These are phyloP conservation scores for Heterodera filipjevi DNA, from an alignment of 2,888 invertebrate species.

Conservation along the genomic window DNA sequence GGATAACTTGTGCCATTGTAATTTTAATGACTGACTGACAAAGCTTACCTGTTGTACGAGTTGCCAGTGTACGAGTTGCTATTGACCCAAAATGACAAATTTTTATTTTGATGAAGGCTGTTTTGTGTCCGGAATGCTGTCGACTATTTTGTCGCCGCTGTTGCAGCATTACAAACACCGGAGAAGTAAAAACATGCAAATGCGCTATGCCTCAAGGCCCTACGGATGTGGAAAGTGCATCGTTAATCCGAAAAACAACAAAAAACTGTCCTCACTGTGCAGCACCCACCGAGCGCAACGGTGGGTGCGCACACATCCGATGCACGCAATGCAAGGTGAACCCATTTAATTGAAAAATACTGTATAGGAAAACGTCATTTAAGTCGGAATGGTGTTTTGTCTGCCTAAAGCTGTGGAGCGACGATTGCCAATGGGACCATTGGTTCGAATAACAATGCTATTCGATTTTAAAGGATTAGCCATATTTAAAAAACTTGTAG, in stretches of 20 bases:
- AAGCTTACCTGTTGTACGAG: too few species aligned
- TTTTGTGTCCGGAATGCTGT: conserved; percentile 50
- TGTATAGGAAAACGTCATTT: conserved; percentile 23
- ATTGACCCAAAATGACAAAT: too few species aligned
- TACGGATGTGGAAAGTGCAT: conserved; percentile 24
- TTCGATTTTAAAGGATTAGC: not conserved
- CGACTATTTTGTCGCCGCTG: conserved; percentile 27
- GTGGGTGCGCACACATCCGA: conserved; percentile 60
- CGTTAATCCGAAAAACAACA: conserved; percentile 33
- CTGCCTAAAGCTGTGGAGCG: conserved; percentile 48
- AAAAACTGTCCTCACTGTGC: conserved; percentile 55
- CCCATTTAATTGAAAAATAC: not conserved
- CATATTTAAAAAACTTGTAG: too few species aligned
- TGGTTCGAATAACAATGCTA: conserved; percentile 54
- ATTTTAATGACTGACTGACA: too few species aligned
- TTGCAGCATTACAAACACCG: conserved; percentile 1
- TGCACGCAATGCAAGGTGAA: conserved; percentile 57
- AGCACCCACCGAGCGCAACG: conserved; percentile 52
- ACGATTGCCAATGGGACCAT: conserved; percentile 63
- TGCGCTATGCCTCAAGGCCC: conserved; percentile 4
- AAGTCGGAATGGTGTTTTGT: conserved; percentile 37
- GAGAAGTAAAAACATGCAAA: conserved; percentile 12
- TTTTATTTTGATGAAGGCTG: conserved; percentile 32
- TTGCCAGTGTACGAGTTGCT: too few species aligned
- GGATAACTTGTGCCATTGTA: too few species aligned